phyloP scores from a whole-genome alignment of 2,888 invertebrate species.

The Erebia aethiops region DNA sequence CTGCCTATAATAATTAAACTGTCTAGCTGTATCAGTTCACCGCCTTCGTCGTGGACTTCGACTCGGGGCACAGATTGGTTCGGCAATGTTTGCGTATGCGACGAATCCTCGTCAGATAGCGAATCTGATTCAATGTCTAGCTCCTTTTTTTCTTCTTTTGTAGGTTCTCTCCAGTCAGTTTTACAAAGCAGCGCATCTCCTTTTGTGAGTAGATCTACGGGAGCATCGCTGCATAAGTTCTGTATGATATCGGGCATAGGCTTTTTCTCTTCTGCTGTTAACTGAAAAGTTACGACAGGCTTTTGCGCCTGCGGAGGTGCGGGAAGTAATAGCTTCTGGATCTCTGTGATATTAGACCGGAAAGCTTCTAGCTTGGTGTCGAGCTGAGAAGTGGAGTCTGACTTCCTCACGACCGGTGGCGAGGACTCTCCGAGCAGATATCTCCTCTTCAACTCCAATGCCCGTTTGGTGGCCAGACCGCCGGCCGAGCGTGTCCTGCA shows the following conservation, averaged over 20 bases:
- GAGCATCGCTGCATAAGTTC: conserved; percentile 66
- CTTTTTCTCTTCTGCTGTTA: conserved; percentile 69
- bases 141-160: conserved; percentile 65
- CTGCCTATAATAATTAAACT: conserved; percentile 79
- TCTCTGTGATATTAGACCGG: conserved; percentile 92
- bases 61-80: conserved; percentile 85
- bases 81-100: conserved; percentile 66
- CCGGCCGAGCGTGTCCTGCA: conserved; percentile 93
- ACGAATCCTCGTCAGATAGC: conserved; percentile 67
- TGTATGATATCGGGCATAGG: conserved; percentile 85
- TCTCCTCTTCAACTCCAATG: conserved; percentile 92
- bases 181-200: conserved; percentile 60
- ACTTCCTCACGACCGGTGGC: conserved; percentile 89
- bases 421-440: conserved; percentile 90
- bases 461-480: conserved; percentile 93
- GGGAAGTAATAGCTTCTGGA: conserved; percentile 92
- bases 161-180: conserved; percentile 74
- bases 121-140: conserved; percentile 83
- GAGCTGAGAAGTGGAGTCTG: conserved; percentile 91
- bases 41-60: conserved; percentile 88
- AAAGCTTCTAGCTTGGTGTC: conserved; percentile 93
- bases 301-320: conserved; percentile 79
- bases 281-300: conserved; percentile 58
- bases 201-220: conserved; percentile 69
- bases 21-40: conserved; percentile 85